A percentile compares a stretch with the other conserved stretches of the same genome.
Evolutionary conservation across 2,113 vertebrate genomes (phyloP).

Genomic region (Aplodontia rufa): DNA sequence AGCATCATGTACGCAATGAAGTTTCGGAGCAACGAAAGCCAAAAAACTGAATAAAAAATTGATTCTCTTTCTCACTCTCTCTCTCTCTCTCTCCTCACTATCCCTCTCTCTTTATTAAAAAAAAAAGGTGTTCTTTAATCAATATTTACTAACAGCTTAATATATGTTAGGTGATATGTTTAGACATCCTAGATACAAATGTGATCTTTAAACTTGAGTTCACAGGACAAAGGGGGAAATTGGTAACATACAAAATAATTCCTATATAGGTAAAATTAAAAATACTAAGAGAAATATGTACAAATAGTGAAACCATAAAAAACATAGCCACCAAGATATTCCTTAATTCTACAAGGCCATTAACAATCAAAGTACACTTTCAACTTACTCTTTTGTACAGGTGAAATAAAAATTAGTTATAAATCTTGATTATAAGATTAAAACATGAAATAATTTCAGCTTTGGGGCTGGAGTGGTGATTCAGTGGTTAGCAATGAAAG

Average conservation of each 20-base stretch:
- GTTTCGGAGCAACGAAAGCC: no score
- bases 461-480: no score
- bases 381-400: background rate
- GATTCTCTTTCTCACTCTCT: no score
- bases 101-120: no score
- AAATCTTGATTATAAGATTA: conserved; percentile 28
- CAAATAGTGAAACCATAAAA: conserved; percentile 19
- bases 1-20: no score
- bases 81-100: no score
- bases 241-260: conserved; percentile 17
- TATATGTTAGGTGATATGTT: background rate
- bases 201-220: background rate
- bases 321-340: background rate
- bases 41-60: no score
- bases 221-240: background rate
- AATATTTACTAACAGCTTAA: background rate
- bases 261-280: conserved; percentile 20
- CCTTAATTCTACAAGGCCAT: conserved; percentile 1
- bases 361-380: background rate
- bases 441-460: background rate
- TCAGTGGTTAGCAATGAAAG: no score
- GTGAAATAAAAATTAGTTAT: background rate
- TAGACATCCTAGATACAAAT: background rate
- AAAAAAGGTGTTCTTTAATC: no score
- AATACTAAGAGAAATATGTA: background rate